Evolutionary conservation across 2,888 invertebrate species (phyloP).

Genomic region (Tachina lurida): DNA sequence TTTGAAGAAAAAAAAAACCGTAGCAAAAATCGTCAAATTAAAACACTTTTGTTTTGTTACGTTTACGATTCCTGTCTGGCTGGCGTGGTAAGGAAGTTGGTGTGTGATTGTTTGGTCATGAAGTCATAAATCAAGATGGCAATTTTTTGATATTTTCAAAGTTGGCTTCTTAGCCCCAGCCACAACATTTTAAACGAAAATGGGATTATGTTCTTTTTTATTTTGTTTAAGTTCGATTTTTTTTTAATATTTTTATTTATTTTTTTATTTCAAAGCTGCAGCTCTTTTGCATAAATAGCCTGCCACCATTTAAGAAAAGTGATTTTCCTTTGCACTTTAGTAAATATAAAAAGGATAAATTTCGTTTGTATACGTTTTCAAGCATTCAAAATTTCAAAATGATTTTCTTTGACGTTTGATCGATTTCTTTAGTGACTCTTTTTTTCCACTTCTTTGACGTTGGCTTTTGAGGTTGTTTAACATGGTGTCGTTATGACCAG

Average conservation of each 20-base stretch:
- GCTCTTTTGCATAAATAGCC: conserved; percentile 74
- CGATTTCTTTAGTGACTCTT: conserved; percentile 72
- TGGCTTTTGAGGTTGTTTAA: conserved; percentile 64
- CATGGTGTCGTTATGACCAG: conserved; percentile 72
- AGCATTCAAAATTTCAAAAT: conserved; percentile 47
- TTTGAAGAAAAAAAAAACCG: conserved; percentile 61
- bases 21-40: conserved; percentile 63
- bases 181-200: conserved; percentile 46
- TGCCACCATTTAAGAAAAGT: conserved; percentile 64
- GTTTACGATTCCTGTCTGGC: conserved; percentile 20
- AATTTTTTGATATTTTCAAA: conserved; percentile 72
- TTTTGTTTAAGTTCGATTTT: conserved; percentile 44
- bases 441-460: conserved; percentile 45
- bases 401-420: conserved; percentile 74
- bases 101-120: conserved; percentile 75
- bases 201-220: conserved; percentile 32
- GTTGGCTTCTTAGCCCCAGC: conserved; percentile 42
- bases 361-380: conserved; percentile 22
- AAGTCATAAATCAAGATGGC: conserved; percentile 77
- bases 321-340: conserved; percentile 51
- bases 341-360: conserved; percentile 39
- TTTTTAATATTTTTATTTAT: conserved; percentile 51
- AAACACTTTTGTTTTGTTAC: conserved; percentile 61
- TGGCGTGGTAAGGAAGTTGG: background rate
- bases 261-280: conserved; percentile 19